Evolutionary conservation across 2,113 vertebrate genomes (phyloP), one percentile per base, ranked within the genome.

Genomic region (Abramis brama): DNA sequence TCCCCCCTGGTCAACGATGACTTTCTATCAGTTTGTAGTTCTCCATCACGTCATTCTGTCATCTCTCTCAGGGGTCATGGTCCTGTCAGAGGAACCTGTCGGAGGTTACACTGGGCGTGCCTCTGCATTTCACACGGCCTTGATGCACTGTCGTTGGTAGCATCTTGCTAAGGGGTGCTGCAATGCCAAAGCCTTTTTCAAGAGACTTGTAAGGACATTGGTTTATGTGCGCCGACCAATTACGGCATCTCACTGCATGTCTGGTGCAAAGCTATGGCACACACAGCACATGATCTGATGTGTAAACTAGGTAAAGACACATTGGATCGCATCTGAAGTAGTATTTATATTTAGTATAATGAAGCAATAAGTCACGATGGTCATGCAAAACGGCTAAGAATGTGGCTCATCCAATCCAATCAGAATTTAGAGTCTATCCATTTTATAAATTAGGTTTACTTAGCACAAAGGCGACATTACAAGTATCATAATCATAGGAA

Each of bases 21-120:
- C 25, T 52, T 45, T 82, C 62, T 68, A 30, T 52, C 62, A 82
- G 43, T 68, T 68, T 36, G 62, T 64, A 68, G 50, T 68, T 6
- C 64, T 85, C 60, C 36, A 79, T 17, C 36, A 66, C 43, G 57
- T 19, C 84, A 21, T 50, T 78, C 66, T 36, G 52, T 79, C 87
- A 66, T 86, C n/a, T 86, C 64, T 86, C 57, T 83, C 87, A 75
- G 55, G 66, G 60, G 70, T 83, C 36, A 83, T 87, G 79, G 73
- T 47, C 66, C 84, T 86, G 86, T 85, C 86, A 86, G 66, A 79
- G 77, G 52, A 55, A 78, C 78, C 62, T 82, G 59, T 50, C 52
- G 2, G n/a, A 59, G 79, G 88, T 78, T 79, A 84, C 64, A 83
- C 30, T 87, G 86, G 86, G 71, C 81, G 87, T 64, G 66, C 83